These are phyloP conservation scores for Buphagus erythrorhynchus DNA, from an alignment of 2,797 vertebrate genomes.

Conservation along the genomic window DNA sequence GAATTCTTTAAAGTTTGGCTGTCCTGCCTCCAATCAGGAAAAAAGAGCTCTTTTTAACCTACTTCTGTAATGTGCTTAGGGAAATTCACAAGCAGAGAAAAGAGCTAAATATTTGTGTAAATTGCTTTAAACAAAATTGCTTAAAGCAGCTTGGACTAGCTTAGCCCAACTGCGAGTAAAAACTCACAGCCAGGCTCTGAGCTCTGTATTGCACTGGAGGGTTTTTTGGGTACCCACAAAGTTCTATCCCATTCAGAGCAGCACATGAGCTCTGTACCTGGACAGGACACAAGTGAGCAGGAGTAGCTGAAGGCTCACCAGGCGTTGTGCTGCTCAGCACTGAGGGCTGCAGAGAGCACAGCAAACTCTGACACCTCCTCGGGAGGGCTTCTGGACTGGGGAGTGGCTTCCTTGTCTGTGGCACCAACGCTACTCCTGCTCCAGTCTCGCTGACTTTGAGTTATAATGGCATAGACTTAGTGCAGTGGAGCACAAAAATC, in stretches of 20 bases:
- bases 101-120: background rate
- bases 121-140: background rate
- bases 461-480: accelerated
- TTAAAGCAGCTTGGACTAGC: background rate
- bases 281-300: no score
- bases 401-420: background rate
- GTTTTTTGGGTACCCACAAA: background rate
- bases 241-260: background rate
- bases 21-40: background rate
- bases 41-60: background rate
- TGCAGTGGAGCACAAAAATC: background rate
- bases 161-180: background rate
- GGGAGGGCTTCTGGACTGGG: background rate
- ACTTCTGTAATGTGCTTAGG: background rate
- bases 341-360: background rate
- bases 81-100: background rate
- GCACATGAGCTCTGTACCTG: background rate
- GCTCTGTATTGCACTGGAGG: background rate
- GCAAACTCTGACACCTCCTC: background rate
- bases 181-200: background rate
- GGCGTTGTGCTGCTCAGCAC: background rate
- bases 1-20: background rate
- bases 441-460: background rate
- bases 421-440: background rate
- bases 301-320: background rate